Base-by-base conservation (phyloP, 2,797 vertebrate species). In the Xenops minutus region DNA sequence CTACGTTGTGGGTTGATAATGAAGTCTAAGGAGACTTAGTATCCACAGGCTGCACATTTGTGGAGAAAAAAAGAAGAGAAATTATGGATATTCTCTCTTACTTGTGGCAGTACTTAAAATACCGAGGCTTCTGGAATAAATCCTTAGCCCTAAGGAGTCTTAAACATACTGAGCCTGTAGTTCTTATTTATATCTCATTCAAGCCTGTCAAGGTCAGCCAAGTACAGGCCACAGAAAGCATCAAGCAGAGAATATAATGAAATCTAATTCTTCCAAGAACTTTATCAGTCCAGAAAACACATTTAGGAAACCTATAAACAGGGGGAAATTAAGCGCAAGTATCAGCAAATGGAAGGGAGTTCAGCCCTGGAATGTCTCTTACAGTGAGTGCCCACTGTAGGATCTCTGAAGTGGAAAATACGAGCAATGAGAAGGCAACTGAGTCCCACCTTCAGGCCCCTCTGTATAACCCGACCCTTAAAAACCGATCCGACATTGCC, bases 401-500 rank as follows among this genome's bases (percentile, higher is more conserved):
- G 61, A 43, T 12, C 44, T 14, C 3, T 23, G 79, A 20, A 68
- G 24, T 7, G 18, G 49, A 7, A 43, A 58, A 34, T 0, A 2
- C 0, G 2, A 73, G 4, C 36, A 2, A 2, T 1, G 46, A 36
- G 67, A 21, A 48, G 52, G 21, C 6, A 6, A 1, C 6, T 0
- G 34, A 0, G 10, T 11, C 20, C 0, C 36, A 15, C 10, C 67
- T 17, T 7, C 23, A 6, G 55, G 24, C 17, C 29, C 0, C 12
- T 9, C 1, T 0, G 32, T 2, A 17, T 2, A 4, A 5, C 0
- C 4, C 22, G 20, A 4, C 3, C 52, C n/a, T 27, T 3, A 3
- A 74, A 91, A 89, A 3, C 10, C 26, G 58, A 52, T 88, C 93
- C 95, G 20, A 96, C 79, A 93, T 68, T 84, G 96, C 96, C 96